Conservation (phyloP, 1,140 invertebrate species). For the Pectinophora gossypiella region DNA sequence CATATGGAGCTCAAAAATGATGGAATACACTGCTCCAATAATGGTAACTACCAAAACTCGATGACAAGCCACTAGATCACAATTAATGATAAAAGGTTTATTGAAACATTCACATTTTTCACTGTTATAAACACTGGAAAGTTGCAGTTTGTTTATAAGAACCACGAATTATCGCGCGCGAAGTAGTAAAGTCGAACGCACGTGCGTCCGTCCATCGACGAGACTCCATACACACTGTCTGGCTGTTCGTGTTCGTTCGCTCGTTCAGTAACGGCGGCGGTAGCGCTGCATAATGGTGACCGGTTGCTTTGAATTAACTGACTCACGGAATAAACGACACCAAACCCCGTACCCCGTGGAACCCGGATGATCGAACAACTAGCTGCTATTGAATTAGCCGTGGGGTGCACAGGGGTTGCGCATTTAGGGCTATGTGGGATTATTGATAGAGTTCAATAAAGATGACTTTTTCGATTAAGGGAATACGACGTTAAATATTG, state of each 20-base stretch:
- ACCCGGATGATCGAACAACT: slow-evolving; percentile 39
- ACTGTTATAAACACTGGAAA: slow-evolving; percentile 40
- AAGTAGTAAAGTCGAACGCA: slow-evolving; percentile 21
- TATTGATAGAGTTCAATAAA: slow-evolving; percentile 3
- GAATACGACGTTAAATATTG: too few relatives aligned
- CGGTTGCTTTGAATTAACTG: slow-evolving; percentile 42
- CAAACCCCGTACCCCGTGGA: slow-evolving; percentile 31
- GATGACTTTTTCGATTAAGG: too few relatives aligned
- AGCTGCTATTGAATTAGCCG: slow-evolving; percentile 38
- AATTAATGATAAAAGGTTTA: slow-evolving; percentile 27
- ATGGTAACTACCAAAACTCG: slow-evolving; percentile 46
- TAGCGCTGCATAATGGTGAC: slow-evolving; percentile 25
- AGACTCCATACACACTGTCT: slow-evolving; percentile 50
- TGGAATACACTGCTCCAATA: slow-evolving; percentile 28
- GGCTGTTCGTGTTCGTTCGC: slow-evolving; percentile 11
- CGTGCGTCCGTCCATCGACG: slow-evolving; percentile 39
- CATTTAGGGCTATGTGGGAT: slow-evolving; percentile 14
- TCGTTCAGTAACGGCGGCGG: slow-evolving; percentile 5
- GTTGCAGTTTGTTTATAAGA: slow-evolving; percentile 45
- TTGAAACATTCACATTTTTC: slow-evolving; percentile 34
- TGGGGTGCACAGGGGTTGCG: slow-evolving; percentile 30
- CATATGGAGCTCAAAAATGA: slow-evolving; percentile 39
- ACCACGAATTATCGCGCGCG: slow-evolving; percentile 20
- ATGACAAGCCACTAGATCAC: slow-evolving; percentile 35
- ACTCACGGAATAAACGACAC: slow-evolving; percentile 36